Evolutionary conservation across 1,140 invertebrate genomes (phyloP).

Genomic region (Augochlora pura): DNA sequence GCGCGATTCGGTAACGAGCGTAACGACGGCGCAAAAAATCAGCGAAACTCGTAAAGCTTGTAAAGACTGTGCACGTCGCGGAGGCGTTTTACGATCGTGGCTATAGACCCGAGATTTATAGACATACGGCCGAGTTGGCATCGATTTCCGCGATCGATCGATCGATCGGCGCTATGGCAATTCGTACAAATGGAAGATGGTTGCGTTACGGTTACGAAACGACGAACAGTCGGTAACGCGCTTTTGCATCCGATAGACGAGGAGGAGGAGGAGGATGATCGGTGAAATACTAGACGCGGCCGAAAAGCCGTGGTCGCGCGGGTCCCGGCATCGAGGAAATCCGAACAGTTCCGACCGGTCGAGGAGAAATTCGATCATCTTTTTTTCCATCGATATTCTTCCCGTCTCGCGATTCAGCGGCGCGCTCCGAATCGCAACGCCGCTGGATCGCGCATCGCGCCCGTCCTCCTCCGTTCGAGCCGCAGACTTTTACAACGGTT

Average conservation of each 20-base stretch:
- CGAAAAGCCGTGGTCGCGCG: not conserved
- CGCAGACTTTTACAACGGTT: conserved; percentile 24
- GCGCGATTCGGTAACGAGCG: too few species aligned
- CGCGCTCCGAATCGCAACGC: too few species aligned
- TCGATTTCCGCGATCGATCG: conserved; percentile 29
- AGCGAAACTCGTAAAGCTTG: too few species aligned
- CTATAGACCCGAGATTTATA: not conserved
- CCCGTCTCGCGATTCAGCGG: not conserved
- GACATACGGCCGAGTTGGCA: not conserved
- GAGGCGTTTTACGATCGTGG: not conserved
- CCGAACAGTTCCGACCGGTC: not conserved
- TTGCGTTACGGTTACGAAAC: conserved; percentile 42
- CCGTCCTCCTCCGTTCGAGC: not conserved
- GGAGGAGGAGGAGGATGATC: too few species aligned
- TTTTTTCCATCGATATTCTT: not conserved
- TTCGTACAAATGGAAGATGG: conserved; percentile 27
- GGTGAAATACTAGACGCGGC: not conserved
- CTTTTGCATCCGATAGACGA: not conserved
- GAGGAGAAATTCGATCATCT: conserved; percentile 17
- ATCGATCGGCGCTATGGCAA: conserved; percentile 44
- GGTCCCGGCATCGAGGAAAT: not conserved
- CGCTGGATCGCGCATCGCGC: not conserved
- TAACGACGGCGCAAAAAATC: too few species aligned
- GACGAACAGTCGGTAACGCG: not conserved
- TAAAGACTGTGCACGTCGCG: not conserved